phyloP scores from a whole-genome alignment of 2,113 vertebrate species.

The Bubo blakistoni region DNA sequence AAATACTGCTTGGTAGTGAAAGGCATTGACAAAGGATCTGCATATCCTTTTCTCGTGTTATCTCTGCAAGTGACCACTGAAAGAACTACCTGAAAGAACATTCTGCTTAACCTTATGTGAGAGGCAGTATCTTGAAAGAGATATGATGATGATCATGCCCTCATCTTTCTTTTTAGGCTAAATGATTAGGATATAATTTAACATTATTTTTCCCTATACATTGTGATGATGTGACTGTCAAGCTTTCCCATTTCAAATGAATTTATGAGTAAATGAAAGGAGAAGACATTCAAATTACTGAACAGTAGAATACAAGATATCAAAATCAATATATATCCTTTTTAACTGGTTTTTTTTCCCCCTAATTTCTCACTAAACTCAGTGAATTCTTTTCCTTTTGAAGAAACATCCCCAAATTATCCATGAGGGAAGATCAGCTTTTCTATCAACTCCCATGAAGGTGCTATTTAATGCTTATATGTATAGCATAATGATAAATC shows the following conservation, averaged over 20 bases:
- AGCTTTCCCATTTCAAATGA: not conserved
- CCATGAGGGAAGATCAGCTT: not conserved
- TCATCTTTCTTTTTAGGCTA: not conserved
- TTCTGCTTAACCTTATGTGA: not conserved
- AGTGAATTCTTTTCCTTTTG: accelerated
- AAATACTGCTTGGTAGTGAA: not conserved
- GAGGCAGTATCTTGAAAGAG: not conserved
- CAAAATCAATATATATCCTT: not conserved
- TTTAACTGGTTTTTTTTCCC: not conserved
- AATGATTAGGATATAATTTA: not conserved
- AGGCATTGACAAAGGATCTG: not conserved
- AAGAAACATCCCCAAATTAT: not conserved
- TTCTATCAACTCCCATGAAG: not conserved
- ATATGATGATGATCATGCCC: not conserved
- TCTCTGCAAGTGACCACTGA: not conserved
- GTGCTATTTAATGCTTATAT: not conserved
- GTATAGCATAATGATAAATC: not conserved
- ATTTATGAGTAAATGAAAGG: not conserved
- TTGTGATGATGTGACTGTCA: not conserved
- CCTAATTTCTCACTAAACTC: not conserved
- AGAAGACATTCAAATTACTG: not conserved
- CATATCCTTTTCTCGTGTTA: not conserved
- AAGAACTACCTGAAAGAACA: not conserved
- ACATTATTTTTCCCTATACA: not conserved
- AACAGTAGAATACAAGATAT: not conserved